Evolutionary conservation across 2,888 invertebrate species (phyloP), one percentile per base, ranked within the genome.

Genomic region (Drosophila setosimentum): DNA sequence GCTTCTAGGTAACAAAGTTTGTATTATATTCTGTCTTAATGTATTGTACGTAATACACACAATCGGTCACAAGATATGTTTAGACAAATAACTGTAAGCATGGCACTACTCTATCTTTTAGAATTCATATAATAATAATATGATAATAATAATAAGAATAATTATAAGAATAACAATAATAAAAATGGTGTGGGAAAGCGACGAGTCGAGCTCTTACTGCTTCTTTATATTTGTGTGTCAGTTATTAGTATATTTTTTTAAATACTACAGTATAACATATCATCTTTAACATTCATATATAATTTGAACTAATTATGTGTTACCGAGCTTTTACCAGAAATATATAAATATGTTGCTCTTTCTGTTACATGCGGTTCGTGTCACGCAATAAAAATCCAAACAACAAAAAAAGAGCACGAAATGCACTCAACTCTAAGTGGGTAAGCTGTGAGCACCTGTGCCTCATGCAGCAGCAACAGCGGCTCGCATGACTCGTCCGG

Each of bases 401-500:
- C 45, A 45, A 45, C n/a, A 37, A 55, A n/a, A n/a, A 37, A n/a
- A 29, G 24, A 16, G 16, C 13, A 40, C 13, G 29, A 29, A 50
- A 48, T 40, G 49, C 33, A 1, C 40, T 21, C 68, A 50, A 37
- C 68, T n/a, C 68, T 50, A 27, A 7, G 30, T 32, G 68, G 32
- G 69, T 45, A 40, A 40, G 53, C 53, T 32, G 55, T 50, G 37
- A 73, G 73, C 73, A 73, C 73, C 73, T 73, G 73, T 60, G 60
- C 27, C 48, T 55, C 45, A 48, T 58, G 58, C 70, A 18, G 18
- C 24, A 18, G 49, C 49, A 49, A 18, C 49, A 42, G 53, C 76
- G 62, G 67, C 80, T 78, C 80, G 64, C 80, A 78, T 71, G 71
- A 78, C 80, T 72, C 60, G 59, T 21, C 68, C 76, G 78, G 78